Conservation (phyloP, 2,888 invertebrate species). For the Tenthredo mesomela region DNA sequence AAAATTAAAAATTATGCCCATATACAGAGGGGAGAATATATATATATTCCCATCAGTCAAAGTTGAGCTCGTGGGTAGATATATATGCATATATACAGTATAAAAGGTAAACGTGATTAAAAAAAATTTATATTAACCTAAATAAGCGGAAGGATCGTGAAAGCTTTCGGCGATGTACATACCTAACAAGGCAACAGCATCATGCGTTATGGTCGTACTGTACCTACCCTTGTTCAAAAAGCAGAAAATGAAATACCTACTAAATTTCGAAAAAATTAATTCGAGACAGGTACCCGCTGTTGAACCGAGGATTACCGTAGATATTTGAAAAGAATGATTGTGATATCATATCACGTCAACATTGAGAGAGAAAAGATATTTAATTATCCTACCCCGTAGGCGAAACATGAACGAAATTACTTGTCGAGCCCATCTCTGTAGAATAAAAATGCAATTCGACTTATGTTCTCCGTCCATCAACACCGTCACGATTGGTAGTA, state of each 20-base stretch:
- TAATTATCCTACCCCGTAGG: not conserved
- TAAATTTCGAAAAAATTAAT: not conserved
- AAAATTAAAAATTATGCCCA: not conserved
- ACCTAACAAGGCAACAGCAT: not conserved
- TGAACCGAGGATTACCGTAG: not conserved
- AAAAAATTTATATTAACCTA: not conserved
- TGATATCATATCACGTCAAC: not conserved
- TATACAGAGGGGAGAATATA: not conserved
- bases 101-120: not conserved
- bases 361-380: not conserved
- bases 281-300: not conserved
- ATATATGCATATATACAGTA: not conserved
- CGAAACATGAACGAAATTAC: not conserved
- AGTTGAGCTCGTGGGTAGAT: not conserved
- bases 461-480: not conserved
- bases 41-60: not conserved
- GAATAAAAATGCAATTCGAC: slow-evolving; percentile 5
- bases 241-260: not conserved
- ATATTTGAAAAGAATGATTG: slow-evolving; percentile 31
- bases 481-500: not conserved
- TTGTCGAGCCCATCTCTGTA: not conserved
- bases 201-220: not conserved
- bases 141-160: not conserved
- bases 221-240: not conserved
- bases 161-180: not conserved